These are phyloP conservation scores for Macroglossus sobrinus DNA, from an alignment of 2,113 vertebrate species.

Conservation along the genomic window DNA sequence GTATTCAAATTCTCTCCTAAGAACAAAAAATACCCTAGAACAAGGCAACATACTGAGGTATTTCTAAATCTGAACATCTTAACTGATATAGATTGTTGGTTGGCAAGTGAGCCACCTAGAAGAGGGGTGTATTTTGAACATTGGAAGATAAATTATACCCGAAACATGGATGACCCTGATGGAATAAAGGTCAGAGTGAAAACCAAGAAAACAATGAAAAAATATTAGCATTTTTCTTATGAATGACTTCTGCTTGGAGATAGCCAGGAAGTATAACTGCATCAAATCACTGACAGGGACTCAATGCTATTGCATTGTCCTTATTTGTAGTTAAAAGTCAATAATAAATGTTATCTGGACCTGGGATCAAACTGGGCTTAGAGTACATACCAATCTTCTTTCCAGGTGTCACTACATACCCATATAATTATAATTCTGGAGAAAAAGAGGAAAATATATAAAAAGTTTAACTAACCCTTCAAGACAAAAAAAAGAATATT, in stretches of 20 bases:
- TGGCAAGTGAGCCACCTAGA: not conserved
- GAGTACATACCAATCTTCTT: not conserved
- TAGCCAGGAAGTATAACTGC: not conserved
- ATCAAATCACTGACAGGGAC: too few relatives aligned
- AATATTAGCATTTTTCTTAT: not conserved
- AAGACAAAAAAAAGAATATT: slow-evolving; percentile 25
- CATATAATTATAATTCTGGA: not conserved
- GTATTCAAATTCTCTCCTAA: not conserved
- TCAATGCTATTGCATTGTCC: not conserved
- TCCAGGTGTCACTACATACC: slow-evolving; percentile 4
- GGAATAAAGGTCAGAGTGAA: not conserved
- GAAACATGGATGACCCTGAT: not conserved
- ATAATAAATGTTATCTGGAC: not conserved
- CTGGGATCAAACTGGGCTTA: not conserved
- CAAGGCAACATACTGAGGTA: not conserved
- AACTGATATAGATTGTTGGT: not conserved
- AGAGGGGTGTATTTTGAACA: not conserved
- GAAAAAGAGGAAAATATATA: not conserved
- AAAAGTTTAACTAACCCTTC: slow-evolving; percentile 38
- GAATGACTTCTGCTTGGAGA: not conserved
- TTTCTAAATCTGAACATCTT: not conserved
- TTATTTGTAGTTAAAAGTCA: not conserved
- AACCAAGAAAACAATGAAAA: not conserved
- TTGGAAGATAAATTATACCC: not conserved
- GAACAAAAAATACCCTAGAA: not conserved